Evolutionary conservation across 2,797 vertebrate genomes (phyloP), one percentile per base, ranked within the genome.

Genomic region (Neopelma chrysocephalum): DNA sequence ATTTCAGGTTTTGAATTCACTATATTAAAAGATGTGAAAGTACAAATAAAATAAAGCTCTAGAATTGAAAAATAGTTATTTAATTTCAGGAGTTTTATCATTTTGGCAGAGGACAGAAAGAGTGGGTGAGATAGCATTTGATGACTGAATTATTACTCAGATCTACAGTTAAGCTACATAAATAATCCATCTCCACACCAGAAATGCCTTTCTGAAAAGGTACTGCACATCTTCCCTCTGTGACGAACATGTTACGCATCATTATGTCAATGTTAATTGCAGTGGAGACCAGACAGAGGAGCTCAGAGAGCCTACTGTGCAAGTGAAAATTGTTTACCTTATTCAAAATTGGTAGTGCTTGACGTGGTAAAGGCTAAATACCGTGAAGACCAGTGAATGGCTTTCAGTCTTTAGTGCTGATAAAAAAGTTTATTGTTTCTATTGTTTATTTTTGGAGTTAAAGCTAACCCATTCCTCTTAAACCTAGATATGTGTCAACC

Each of bases 221-320:
- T 64, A 51, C 53, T 61, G 12, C 29, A 3, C 62, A 42, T 54
- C 56, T 75, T 94, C 54, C 17, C 20, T 86, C 80, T 77, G 38
- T 87, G 78, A 73, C 1, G 0, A 94, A 65, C 4, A 1, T 27
- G 53, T 73, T 82, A 61, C 57, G 68, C 2, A 1, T 81, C 60
- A 64, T 82, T 90, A 92, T 94, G 91, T 92, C 83, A 80, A 16
- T 42, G 60, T 61, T 94, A 89, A 89, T 90, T 93, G 68, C 75
- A 90, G 70, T 15, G 19, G 36, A 73, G 64, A 81, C 43, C 71
- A 87, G 70, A 73, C 7, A 90, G 73, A 84, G 77, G 51, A 85
- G 81, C 27, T 92, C 65, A 78, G 75, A 82, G 40, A 68, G 57
- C 73, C 61, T 89, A 58, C 71, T 61, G 75, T 65, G 83, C 60